Base-by-base conservation (phyloP, 2,797 vertebrate species). In the Arrhamphus sclerolepis region DNA sequence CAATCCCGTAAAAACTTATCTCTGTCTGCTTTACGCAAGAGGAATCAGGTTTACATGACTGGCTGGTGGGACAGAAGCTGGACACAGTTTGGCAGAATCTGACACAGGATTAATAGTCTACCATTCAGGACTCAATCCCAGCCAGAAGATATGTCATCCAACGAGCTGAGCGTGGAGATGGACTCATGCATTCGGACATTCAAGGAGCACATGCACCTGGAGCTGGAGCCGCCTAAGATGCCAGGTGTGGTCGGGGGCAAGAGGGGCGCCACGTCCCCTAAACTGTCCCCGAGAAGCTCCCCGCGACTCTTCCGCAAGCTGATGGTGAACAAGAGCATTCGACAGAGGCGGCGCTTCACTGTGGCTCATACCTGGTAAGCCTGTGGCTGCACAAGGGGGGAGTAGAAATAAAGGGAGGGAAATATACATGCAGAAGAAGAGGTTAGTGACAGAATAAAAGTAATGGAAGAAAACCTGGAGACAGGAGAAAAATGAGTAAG, bases 181-280 rank as follows among this genome's bases (percentile, higher is more conserved):
- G 97, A 98, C 86, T 82, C 95, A 49, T 97, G 94, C 93, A 98
- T 98, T 71, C 93, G 93, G 81, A 99, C 96, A 52, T 99, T 98
- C 88, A 98, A 98, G 89, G 97, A 99, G 79, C 97, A 98, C 83
- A 98, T 99, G 97, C 97, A 96, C 85, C 90, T 99, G 72, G 97
- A 98, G 85, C 95, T 99, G 50, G 97, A 98, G 91, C 95, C 95
- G 43, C 95, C 95, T 31, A 95, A 93, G 79, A 87, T 94, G 68
- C 81, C 94, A 0, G 94, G 94, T 61, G 80, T 82, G 74, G 73
- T 72, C 16, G 89, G 88, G 31, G 89, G 88, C n/a, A 90, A 81
- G 87, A 92, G 95, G 86, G 94, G 95, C 56, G 95, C 93, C 72
- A 95, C 96, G 1, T 99, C 97, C 56, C 97, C 97, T 1, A 98